Evolutionary conservation across 2,113 vertebrate species (phyloP).

Genomic region (Labrus mixtus): DNA sequence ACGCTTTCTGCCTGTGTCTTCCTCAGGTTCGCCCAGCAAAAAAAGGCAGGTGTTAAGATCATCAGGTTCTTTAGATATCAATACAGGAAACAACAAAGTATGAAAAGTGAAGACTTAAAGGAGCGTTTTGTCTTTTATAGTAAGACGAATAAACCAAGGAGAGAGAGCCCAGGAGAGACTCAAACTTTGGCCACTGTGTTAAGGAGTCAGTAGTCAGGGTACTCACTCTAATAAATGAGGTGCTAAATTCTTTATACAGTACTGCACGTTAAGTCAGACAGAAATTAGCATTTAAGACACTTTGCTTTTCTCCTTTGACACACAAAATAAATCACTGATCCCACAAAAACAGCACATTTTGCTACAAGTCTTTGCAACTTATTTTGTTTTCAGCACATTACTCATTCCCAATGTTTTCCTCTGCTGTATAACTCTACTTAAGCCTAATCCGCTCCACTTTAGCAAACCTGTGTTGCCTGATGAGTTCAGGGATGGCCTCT

Average conservation of each 20-base stretch:
- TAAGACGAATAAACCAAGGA: not conserved
- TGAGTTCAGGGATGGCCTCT: slow-evolving; percentile 37
- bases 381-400: slow-evolving; percentile 35
- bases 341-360: not conserved
- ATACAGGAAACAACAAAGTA: no score
- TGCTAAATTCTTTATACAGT: not conserved
- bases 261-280: not conserved
- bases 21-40: no score
- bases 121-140: not conserved
- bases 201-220: not conserved
- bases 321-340: slow-evolving; percentile 15
- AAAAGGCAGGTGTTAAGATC: no score
- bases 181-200: not conserved
- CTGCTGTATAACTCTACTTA: slow-evolving; percentile 12
- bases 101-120: no score
- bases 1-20: no score
- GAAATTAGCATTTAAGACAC: not conserved
- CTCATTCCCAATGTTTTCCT: slow-evolving; percentile 27
- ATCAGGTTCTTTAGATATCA: no score
- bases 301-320: not conserved
- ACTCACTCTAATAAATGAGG: not conserved
- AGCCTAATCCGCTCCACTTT: slow-evolving; percentile 49
- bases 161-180: not conserved
- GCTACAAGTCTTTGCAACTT: slow-evolving; percentile 27
- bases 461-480: slow-evolving; percentile 48